Base-by-base conservation (phyloP, 35 echinoderm and acorn worm genomes). In the Ptychodera flava region DNA sequence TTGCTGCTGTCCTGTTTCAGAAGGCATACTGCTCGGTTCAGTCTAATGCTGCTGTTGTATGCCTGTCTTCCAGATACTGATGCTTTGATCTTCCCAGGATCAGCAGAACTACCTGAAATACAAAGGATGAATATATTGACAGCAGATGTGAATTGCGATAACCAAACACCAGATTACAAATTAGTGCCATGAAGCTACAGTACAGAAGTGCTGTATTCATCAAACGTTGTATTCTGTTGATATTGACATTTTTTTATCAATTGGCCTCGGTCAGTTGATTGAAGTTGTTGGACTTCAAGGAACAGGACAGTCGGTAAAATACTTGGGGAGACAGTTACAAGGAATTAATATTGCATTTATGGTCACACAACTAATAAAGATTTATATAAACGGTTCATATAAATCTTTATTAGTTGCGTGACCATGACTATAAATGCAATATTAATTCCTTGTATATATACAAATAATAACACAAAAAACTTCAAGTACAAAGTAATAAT, bases 391-490 rank as follows among this genome's bases (percentile, higher is more conserved):
- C 86, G 15, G 0, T 27, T n/a, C 33, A 45, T 0, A 22, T 77
- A 22, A 78, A 22, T 84, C n/a, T 85, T 79, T 78, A 64, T 81
- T 81, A 78, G 15, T 33, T 92, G 94, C 38, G 81, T 90, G 1
- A 83, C 79, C 38, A 87, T 90, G 86, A 86, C 88, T n/a, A 90
- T 83, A 36, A 91, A 91, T 36, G 87, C 89, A 29, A 88, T 85
- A 76, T n/a, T n/a, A n/a, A n/a, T n/a, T n/a, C n/a, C n/a, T n/a
- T n/a, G n/a, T n/a, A n/a, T n/a, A n/a, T n/a, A n/a, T n/a, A n/a
- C n/a, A n/a, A n/a, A n/a, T n/a, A n/a, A n/a, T n/a, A n/a, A n/a
- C n/a, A n/a, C n/a, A n/a, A n/a, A n/a, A n/a, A n/a, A n/a, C n/a
- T n/a, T n/a, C n/a, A n/a, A n/a, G n/a, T n/a, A n/a, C n/a, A n/a